Percentiles rank a stretch among this genome's conserved stretches.
phyloP scores from a whole-genome alignment of 2,888 invertebrate species.

The Tridacna gigas region DNA sequence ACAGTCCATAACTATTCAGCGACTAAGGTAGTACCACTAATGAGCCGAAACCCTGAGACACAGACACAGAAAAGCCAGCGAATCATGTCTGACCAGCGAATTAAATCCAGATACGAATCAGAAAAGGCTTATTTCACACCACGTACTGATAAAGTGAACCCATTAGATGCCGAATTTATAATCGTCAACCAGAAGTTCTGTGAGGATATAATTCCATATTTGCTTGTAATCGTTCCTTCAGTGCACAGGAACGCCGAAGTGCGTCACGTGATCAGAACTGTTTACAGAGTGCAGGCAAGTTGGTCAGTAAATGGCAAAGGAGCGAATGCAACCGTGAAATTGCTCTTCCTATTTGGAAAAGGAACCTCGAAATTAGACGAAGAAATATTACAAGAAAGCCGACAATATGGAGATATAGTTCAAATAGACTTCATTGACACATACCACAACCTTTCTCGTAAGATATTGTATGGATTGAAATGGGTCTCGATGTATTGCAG shows the following conservation, averaged over 20 bases:
- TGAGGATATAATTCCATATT: conserved; percentile 43
- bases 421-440: conserved; percentile 66
- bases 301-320: background rate
- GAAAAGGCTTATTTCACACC: conserved; percentile 52
- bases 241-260: conserved; percentile 54
- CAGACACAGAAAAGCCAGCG: too few species aligned
- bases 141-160: conserved; percentile 54
- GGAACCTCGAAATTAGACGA: conserved; percentile 19
- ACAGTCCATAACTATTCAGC: too few species aligned
- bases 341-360: conserved; percentile 68
- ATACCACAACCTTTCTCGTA: conserved; percentile 64
- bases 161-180: conserved; percentile 50
- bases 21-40: too few species aligned
- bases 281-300: conserved; percentile 61
- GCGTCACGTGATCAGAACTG: conserved; percentile 66
- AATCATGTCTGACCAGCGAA: too few species aligned
- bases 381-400: conserved; percentile 49
- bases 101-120: background rate
- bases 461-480: conserved; percentile 64
- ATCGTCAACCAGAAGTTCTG: conserved; percentile 54
- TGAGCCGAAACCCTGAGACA: too few species aligned
- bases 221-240: conserved; percentile 69
- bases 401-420: conserved; percentile 60
- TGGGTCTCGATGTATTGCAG: conserved; percentile 63
- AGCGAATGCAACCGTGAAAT: conserved; percentile 33